Conservation (phyloP, 2,888 invertebrate genomes). For the Odontomyia ornata region DNA sequence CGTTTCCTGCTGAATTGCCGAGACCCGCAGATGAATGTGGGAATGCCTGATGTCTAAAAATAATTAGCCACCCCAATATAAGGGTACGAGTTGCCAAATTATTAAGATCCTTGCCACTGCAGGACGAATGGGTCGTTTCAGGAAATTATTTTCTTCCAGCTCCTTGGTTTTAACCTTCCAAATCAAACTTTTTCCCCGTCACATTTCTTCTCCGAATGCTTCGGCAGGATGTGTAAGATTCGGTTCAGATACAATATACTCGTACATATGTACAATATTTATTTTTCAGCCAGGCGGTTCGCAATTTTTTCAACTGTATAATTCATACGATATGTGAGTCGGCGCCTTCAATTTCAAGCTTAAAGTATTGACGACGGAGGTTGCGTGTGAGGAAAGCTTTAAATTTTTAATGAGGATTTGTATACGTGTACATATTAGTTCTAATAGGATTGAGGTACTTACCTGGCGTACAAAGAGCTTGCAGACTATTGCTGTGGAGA, state of each 20-base stretch:
- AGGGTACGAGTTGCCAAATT: background rate
- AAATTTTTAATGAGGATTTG: background rate
- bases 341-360: background rate
- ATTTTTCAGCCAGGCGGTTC: background rate
- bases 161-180: background rate
- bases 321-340: no score
- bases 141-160: slow-evolving; percentile 4
- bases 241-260: background rate
- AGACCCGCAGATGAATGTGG: background rate
- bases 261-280: slow-evolving; percentile 4
- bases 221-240: background rate
- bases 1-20: background rate
- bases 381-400: background rate
- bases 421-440: background rate
- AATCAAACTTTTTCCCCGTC: background rate
- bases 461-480: no score
- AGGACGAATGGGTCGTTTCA: background rate
- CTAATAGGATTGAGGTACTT: background rate
- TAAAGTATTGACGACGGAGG: background rate
- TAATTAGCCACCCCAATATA: slow-evolving; percentile 5
- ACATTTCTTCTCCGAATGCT: background rate
- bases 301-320: no score
- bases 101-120: background rate
- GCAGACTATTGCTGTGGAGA: no score
- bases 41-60: background rate